Conservation (phyloP, 2,888 invertebrate genomes). For the Galerucella calmariensis region DNA sequence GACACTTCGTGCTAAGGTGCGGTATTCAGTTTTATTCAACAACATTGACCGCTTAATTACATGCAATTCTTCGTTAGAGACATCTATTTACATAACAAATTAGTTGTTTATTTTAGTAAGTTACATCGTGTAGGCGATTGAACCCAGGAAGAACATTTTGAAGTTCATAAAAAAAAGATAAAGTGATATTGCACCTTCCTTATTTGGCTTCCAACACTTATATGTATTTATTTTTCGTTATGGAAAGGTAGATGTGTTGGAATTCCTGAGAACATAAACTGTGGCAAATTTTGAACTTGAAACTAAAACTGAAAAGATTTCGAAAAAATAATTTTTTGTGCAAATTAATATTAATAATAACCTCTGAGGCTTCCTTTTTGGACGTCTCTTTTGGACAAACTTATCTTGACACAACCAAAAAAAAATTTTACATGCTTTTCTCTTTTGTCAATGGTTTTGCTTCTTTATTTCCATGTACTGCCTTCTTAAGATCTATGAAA, state of each 20-base stretch:
- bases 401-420: no score
- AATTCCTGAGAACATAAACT: background rate
- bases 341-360: no score
- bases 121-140: constrained; percentile 21
- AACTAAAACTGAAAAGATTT: no score
- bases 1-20: constrained; percentile 35
- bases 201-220: background rate
- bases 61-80: constrained; percentile 27
- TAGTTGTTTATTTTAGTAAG: constrained; percentile 27
- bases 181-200: constrained; percentile 17
- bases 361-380: no score
- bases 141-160: constrained; percentile 26
- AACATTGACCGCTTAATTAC: constrained; percentile 23
- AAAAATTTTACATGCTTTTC: no score
- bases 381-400: no score
- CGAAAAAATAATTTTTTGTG: no score
- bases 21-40: constrained; percentile 32
- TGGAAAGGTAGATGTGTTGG: background rate
- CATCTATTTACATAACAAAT: constrained; percentile 36
- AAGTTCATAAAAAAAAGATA: constrained; percentile 3
- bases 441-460: no score
- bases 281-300: no score
- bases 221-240: background rate
- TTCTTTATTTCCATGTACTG: no score
- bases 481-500: no score